Conservation (phyloP, 2,113 vertebrate genomes). For the Salvator merianae region DNA sequence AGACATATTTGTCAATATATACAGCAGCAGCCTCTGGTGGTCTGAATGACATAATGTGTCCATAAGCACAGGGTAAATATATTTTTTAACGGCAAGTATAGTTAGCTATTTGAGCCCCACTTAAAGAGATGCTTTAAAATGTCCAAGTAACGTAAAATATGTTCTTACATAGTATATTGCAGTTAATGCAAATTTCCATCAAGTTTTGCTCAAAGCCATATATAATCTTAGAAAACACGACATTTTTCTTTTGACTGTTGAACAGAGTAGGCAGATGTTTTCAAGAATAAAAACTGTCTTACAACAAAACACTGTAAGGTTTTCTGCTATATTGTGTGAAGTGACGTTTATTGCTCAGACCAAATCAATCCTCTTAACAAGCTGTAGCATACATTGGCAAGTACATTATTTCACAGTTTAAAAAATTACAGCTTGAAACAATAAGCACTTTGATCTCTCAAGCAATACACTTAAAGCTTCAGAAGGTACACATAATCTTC, state of each 20-base stretch:
- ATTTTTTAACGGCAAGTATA: constrained; percentile 69
- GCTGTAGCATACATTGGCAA: constrained; percentile 71
- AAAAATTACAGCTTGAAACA: constrained; percentile 72
- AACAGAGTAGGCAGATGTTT: constrained; percentile 83
- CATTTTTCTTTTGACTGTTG: constrained; percentile 81
- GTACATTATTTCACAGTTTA: constrained; percentile 75
- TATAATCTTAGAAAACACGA: constrained; percentile 78
- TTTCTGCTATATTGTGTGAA: constrained; percentile 79
- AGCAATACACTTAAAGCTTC: constrained; percentile 51
- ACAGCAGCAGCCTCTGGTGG: constrained; percentile 77
- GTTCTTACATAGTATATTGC: constrained; percentile 69
- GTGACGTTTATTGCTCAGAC: constrained; percentile 80
- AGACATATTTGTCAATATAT: constrained; percentile 56
- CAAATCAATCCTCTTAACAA: constrained; percentile 77
- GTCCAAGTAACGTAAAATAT: constrained; percentile 72
- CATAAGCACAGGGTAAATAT: constrained; percentile 57
- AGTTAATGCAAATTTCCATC: constrained; percentile 67
- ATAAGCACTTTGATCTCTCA: constrained; percentile 75
- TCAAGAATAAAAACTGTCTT: constrained; percentile 79
- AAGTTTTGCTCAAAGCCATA: constrained; percentile 68
- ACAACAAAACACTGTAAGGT: constrained; percentile 79
- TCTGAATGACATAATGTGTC: constrained; percentile 62
- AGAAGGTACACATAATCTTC: constrained; percentile 52
- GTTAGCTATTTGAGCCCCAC: constrained; percentile 75
- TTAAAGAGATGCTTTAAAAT: constrained; percentile 76